Base-by-base conservation (phyloP, 2,888 invertebrate species). In the Drosophila rubida region DNA sequence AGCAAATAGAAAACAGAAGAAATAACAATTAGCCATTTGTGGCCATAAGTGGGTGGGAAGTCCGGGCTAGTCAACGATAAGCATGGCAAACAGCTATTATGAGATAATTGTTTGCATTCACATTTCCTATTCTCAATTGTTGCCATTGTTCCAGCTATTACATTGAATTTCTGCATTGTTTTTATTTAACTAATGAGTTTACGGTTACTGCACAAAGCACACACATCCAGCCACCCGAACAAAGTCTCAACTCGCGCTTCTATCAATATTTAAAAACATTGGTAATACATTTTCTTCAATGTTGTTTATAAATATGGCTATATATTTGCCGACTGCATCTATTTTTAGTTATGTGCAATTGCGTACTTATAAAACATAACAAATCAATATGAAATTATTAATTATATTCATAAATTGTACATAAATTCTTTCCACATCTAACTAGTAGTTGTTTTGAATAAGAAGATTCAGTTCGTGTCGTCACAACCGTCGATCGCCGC, bases 1-100 rank as follows among this genome's bases (percentile, higher is more conserved):
- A 13, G 37, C 19, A 57, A 51, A 55, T 32, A 53, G 46, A 48
- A 11, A 6, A 50, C 3, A 44, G 0, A 70, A 4, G n/a, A 9
- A 50, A 27, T 25, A 27, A 54, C 44, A 19, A 78, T 86, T 77
- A 80, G 49, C 63, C 46, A 58, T 60, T 59, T 71, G 67, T 71
- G 25, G 25, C 7, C 19, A 19, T 19, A 19, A 9, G 32, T 11
- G 62, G 49, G 35, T 74, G 48, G 59, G 49, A 53, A 67, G 65
- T 65, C 61, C 42, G 57, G 54, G 45, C 59, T 69, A 54, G 39
- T 23, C 57, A 41, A 30, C 63, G 77, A 82, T 86, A 86, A 74
- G 71, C 77, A 66, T 22, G 23, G 67, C 37, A 83, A 86, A 80
- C 78, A 77, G 64, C 64, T 68, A 71, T 67, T 49, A 74, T 71